Evolutionary conservation across 2,797 vertebrate genomes (phyloP), one percentile per base, ranked within the genome.

Genomic region (Enteromius afrohamiltoni): DNA sequence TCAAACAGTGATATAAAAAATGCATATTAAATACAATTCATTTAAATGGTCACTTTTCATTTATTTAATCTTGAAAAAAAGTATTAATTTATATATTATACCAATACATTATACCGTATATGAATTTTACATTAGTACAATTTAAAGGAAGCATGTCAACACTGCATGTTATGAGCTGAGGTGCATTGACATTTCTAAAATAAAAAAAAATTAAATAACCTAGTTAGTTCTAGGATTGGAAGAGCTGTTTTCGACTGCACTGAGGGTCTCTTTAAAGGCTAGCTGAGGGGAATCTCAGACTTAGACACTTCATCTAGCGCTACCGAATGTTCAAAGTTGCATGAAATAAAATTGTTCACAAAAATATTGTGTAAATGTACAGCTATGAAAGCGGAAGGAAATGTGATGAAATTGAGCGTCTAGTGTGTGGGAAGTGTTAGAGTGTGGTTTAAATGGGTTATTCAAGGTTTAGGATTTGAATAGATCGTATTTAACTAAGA

Each of bases 401-500:
- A 26, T 78, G 67, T 71, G 75, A 70, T 83, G 76, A 83, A 80
- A 83, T 47, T 55, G 60, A 60, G 40, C 4, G 16, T 51, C 53
- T 60, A 75, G 51, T 55, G 45, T 19, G 75, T 86, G 31, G 13
- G 31, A 83, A 82, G n/a, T 73, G 65, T 60, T 53, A 49, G 53
- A 86, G 83, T 78, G 47, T 29, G 31, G 37, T 74, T 26, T 60
- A 83, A 85, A 77, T 19, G 77, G 42, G 67, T 23, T 79, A 21
- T 55, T 87, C 65, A 84, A 75, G 31, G 55, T 83, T 79, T 69
- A 40, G 64, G 53, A 71, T 83, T 85, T 83, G 68, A 88, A 86
- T 81, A 80, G 85, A 69, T 69, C 23, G 55, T 82, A 64, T 79
- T 85, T 87, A 88, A 88, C 82, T 80, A 87, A 88, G 84, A 87